Evolutionary conservation across 2,888 invertebrate genomes (phyloP).

Genomic region (Eupithecia insigniata): DNA sequence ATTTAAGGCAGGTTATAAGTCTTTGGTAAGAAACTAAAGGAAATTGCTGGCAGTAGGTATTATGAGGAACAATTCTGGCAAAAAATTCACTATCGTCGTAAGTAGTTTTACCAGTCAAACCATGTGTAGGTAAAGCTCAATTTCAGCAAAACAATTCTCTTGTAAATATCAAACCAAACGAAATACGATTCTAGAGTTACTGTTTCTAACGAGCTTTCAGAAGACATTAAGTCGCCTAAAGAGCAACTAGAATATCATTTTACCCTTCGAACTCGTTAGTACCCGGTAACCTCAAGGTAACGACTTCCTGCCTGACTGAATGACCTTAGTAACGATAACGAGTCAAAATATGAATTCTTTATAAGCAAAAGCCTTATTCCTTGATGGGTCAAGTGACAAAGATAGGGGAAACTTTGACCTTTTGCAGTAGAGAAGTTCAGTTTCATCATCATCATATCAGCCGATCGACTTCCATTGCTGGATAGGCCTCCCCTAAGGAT

Average conservation of each 20-base stretch:
- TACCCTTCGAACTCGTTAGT: conserved; percentile 35
- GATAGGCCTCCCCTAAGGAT: too few species aligned
- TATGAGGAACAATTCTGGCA: neutral
- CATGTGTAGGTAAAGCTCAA: too few species aligned
- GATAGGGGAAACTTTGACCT: neutral
- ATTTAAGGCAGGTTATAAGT: neutral
- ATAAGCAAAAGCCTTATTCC: neutral
- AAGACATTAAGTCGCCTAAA: conserved; percentile 35
- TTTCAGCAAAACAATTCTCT: neutral
- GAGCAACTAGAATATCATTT: conserved; percentile 30
- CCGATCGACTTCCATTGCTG: too few species aligned
- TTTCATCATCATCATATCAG: too few species aligned
- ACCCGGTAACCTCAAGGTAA: conserved; percentile 22
- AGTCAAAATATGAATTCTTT: neutral
- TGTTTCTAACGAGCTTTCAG: conserved; percentile 22
- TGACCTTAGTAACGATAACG: conserved; percentile 3
- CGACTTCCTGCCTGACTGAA: conserved; percentile 27
- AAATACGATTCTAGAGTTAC: conserved; percentile 2
- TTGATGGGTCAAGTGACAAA: neutral
- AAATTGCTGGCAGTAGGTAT: too few species aligned
- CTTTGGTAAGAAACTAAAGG: too few species aligned
- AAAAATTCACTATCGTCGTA: neutral
- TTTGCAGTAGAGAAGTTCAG: neutral
- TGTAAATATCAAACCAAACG: neutral
- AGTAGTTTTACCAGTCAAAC: too few species aligned